phyloP scores from a whole-genome alignment of 2,888 invertebrate genomes.

The Deilephila porcellus region DNA sequence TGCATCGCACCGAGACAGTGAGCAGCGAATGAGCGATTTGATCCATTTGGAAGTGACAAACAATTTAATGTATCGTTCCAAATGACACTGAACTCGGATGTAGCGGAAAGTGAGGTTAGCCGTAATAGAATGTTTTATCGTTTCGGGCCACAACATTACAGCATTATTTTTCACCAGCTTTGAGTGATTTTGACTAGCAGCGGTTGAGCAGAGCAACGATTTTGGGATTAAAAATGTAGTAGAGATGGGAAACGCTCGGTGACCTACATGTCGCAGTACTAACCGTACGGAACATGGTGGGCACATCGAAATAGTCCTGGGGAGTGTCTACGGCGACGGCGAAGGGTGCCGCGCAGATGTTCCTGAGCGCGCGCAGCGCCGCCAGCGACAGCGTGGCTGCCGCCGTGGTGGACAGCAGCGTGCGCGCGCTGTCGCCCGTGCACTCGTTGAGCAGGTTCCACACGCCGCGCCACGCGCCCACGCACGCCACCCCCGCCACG shows the following conservation, averaged over 20 bases:
- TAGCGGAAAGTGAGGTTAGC: slow-evolving; percentile 8
- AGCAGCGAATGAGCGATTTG: slow-evolving; percentile 19
- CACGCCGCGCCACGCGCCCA: slow-evolving; percentile 94
- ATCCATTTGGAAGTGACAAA: slow-evolving; percentile 20
- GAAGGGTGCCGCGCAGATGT: slow-evolving; percentile 93
- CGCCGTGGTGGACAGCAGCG: slow-evolving; percentile 86
- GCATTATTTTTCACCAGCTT: not conserved
- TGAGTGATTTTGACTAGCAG: not conserved
- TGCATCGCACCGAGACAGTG: not conserved
- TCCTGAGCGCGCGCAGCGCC: slow-evolving; percentile 88
- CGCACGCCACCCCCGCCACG: slow-evolving; percentile 91
- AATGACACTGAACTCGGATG: slow-evolving; percentile 23
- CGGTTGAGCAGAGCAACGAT: no score
- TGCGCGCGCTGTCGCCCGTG: slow-evolving; percentile 85
- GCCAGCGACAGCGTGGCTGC: slow-evolving; percentile 88
- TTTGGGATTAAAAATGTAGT: not conserved
- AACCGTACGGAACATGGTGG: slow-evolving; percentile 94
- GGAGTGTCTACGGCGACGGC: slow-evolving; percentile 90
- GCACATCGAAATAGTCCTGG: slow-evolving; percentile 92
- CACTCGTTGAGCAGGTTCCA: slow-evolving; percentile 91
- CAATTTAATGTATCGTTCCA: slow-evolving; percentile 18
- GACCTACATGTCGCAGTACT: slow-evolving; percentile 65
- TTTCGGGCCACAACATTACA: slow-evolving; percentile 22
- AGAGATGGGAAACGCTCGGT: not conserved
- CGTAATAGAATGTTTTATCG: slow-evolving; percentile 30